Percentiles rank a stretch among this genome's conserved stretches.
Conservation (phyloP, 2,797 vertebrate species). For the Chrysocyon brachyurus region DNA sequence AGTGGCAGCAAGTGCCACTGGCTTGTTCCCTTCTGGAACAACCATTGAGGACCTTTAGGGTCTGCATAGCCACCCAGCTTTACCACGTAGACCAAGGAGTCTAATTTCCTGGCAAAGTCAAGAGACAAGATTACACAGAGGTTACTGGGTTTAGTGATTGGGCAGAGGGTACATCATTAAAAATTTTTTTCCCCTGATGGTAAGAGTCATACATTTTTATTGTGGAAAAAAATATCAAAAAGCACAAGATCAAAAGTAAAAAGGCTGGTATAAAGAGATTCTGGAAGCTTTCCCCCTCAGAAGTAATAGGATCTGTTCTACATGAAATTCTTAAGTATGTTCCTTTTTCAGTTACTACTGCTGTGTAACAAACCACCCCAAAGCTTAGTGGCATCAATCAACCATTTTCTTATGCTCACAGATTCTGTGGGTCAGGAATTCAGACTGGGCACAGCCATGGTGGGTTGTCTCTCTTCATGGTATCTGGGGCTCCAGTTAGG, state of each 20-base stretch:
- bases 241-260: background rate
- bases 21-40: background rate
- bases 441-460: too few relatives aligned
- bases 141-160: background rate
- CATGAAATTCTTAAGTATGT: background rate
- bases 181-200: background rate
- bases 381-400: background rate
- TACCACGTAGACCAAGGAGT: background rate
- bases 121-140: background rate
- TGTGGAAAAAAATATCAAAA: background rate
- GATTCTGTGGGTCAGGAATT: background rate
- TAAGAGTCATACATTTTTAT: background rate
- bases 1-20: background rate
- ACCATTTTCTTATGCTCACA: background rate
- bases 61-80: background rate
- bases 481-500: background rate
- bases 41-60: background rate
- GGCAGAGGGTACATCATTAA: background rate
- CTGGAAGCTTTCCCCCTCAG: rapidly evolving
- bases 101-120: background rate
- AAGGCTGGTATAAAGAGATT: background rate
- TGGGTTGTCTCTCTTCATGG: background rate
- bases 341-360: background rate
- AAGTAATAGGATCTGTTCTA: background rate
- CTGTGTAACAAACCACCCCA: background rate